phyloP scores from a whole-genome alignment of 2,888 invertebrate species.

The Agonum fuliginosum region DNA sequence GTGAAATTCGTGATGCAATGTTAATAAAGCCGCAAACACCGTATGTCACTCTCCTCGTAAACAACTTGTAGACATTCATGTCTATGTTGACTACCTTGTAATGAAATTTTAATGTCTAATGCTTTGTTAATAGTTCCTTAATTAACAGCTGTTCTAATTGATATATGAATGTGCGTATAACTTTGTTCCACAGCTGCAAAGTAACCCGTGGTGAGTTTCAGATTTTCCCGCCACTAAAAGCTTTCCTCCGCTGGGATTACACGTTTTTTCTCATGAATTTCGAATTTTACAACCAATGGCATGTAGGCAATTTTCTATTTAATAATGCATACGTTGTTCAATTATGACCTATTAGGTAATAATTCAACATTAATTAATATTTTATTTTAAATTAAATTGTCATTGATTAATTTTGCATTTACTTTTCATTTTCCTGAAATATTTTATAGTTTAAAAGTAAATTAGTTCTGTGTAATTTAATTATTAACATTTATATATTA shows the following conservation, averaged over 20 bases:
- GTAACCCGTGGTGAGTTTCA: conserved; percentile 3
- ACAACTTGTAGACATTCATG: conserved; percentile 54
- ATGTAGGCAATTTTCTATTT: conserved; percentile 26
- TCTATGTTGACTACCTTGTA: conserved; percentile 51
- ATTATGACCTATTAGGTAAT: no score
- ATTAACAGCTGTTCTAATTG: conserved; percentile 53
- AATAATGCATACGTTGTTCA: conserved; percentile 1
- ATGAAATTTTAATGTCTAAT: conserved; percentile 54
- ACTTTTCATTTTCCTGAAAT: no score
- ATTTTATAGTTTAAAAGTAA: no score
- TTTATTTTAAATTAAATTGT: no score
- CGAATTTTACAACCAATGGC: neutral
- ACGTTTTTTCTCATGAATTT: conserved; percentile 33
- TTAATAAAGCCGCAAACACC: conserved; percentile 19
- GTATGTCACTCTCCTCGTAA: conserved; percentile 41
- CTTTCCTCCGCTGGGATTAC: conserved; percentile 17
- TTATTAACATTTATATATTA: no score
- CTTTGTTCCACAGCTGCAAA: conserved; percentile 21
- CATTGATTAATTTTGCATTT: no score
- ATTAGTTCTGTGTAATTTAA: no score
- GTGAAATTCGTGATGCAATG: conserved; percentile 11
- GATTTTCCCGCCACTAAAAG: conserved; percentile 32
- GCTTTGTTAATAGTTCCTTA: conserved; percentile 53
- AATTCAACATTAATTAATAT: no score
- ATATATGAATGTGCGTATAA: conserved; percentile 50